These are phyloP conservation scores for Puffinus mauretanicus DNA, from an alignment of 2,113 vertebrate genomes.

Conservation along the genomic window DNA sequence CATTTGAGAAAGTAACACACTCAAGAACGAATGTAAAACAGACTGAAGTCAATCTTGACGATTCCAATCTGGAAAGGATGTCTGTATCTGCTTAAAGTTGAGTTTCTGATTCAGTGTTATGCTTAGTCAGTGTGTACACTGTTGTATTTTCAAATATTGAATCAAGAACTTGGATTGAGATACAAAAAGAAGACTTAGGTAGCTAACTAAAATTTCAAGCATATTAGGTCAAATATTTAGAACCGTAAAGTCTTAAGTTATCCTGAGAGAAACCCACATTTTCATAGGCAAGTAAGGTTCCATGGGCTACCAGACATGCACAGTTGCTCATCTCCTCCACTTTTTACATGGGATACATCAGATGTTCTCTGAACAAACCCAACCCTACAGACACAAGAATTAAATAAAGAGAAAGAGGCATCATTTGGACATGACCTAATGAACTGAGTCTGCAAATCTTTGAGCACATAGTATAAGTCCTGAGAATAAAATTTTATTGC, in stretches of 20 bases:
- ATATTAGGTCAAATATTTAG: neutral
- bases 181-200: neutral
- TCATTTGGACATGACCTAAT: neutral
- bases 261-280: neutral
- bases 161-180: neutral
- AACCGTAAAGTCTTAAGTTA: neutral
- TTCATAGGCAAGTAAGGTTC: neutral
- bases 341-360: neutral
- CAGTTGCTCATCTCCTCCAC: neutral
- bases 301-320: neutral
- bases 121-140: neutral
- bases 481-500: neutral
- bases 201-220: neutral
- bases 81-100: neutral
- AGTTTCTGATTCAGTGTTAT: neutral
- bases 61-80: neutral
- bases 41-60: neutral
- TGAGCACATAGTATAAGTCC: neutral
- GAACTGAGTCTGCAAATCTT: neutral
- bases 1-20: neutral
- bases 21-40: neutral
- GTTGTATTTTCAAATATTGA: conserved; percentile 11
- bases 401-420: neutral
- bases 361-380: neutral
- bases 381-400: neutral